Base-by-base conservation (phyloP, 2,888 invertebrate genomes). In the Synergus japonicus region DNA sequence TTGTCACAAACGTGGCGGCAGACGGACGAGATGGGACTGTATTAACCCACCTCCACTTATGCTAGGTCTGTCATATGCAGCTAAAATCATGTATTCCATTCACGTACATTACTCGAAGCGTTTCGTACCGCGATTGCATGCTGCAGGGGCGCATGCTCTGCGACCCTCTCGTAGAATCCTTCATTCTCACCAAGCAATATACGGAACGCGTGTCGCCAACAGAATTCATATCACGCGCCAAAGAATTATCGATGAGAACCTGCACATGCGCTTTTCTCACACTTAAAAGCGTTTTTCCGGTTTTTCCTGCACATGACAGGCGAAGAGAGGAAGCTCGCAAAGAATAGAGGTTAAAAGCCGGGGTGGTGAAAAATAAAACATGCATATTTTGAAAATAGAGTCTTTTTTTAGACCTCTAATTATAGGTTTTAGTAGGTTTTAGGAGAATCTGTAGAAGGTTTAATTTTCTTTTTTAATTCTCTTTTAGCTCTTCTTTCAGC, bases 81-180 rank as follows among this genome's bases (percentile, higher is more conserved):
- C 85, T 83, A 81, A 85, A 85, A 87, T 87, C 85, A 79, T 83
- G 86, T 85, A 88, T 88, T 88, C 87, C 84, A 85, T 86, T 86
- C 86, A 83, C 86, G 85, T 83, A 78, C 77, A 82, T 84, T 87
- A 86, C 84, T 85, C 79, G 86, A 79, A 86, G 84, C 83, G 82
- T 82, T 82, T 83, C 79, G 79, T 78, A 77, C 81, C 63, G 63
- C 77, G 77, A 73, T 80, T 80, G 80, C 79, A 80, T 80, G 77
- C 78, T 76, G 64, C 54, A 41, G 49, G 54, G 73, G 54, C 73
- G 73, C 69, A 69, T 69, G 69, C 69, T 49, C 69, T 69, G 49
- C 73, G 37, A 54, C 49, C 29, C 73, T 54, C 73, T 54, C 54
- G 54, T 54, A 73, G 54, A 73, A 73, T 73, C 37, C 46, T 49